Conservation (phyloP, 2,113 vertebrate genomes). For the Calidris pygmaea region DNA sequence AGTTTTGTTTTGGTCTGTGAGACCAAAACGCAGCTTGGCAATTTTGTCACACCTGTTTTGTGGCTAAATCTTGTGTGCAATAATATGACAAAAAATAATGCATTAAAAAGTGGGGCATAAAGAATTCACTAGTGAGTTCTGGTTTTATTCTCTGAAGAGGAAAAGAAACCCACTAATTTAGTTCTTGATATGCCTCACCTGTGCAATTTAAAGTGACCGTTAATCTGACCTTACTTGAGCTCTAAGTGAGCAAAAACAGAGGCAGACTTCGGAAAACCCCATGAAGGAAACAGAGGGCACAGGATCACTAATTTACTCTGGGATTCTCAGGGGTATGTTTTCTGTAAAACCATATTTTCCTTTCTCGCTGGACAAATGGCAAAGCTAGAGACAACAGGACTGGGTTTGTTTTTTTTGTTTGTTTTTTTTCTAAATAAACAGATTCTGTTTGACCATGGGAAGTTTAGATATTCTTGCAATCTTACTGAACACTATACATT, state of each 20-base stretch:
- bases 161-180: background rate
- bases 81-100: background rate
- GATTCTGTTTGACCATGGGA: background rate
- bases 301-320: background rate
- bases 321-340: background rate
- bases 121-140: background rate
- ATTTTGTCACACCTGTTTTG: background rate
- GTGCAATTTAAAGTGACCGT: background rate
- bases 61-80: background rate
- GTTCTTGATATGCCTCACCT: background rate
- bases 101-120: background rate
- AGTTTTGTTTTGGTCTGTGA: background rate
- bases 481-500: background rate
- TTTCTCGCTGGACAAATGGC: background rate
- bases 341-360: background rate
- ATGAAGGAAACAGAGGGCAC: background rate
- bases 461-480: background rate
- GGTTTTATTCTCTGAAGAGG: background rate
- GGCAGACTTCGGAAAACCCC: background rate
- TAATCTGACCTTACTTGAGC: background rate
- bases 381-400: background rate
- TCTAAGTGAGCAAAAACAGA: background rate
- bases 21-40: background rate
- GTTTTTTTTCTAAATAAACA: background rate
- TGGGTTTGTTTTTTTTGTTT: background rate